A percentile compares a stretch with the other conserved stretches of the same genome.
phyloP scores from a whole-genome alignment of 2,797 vertebrate genomes.

The Typhlichthys eigenmanni region DNA sequence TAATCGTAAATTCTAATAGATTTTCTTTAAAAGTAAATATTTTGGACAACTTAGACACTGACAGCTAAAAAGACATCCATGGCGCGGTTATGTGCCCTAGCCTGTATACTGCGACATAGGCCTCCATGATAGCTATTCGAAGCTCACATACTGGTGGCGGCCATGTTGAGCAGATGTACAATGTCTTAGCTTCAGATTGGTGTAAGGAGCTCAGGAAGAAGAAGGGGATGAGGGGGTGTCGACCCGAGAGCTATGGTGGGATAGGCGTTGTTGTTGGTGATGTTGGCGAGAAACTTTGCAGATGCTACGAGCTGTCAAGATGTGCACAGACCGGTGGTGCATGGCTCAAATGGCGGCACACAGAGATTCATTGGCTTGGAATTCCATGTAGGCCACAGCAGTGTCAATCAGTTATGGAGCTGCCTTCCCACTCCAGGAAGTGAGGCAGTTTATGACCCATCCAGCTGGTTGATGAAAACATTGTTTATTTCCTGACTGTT shows the following conservation, averaged over 20 bases:
- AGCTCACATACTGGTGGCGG: constrained; percentile 60
- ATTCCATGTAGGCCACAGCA: constrained; percentile 53
- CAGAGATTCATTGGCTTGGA: constrained; percentile 61
- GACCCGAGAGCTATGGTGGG: constrained; percentile 33
- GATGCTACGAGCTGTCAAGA: constrained; percentile 47
- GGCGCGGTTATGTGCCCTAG: constrained; percentile 4
- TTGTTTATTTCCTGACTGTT: not conserved
- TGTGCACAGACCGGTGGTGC: constrained; percentile 38
- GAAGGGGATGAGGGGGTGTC: constrained; percentile 47
- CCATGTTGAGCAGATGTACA: constrained; percentile 74
- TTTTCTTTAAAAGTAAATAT: not conserved
- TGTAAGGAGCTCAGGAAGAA: constrained; percentile 49
- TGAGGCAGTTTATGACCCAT: not conserved
- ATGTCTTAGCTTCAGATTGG: constrained; percentile 67
- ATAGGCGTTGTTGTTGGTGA: constrained; percentile 14
- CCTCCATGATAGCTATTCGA: constrained; percentile 35
- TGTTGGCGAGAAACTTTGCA: constrained; percentile 55
- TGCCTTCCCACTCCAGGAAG: constrained; percentile 32
- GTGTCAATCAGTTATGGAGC: constrained; percentile 30
- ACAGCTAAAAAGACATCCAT: not conserved
- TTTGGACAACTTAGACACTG: not conserved
- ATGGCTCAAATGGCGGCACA: constrained; percentile 47
- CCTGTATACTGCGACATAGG: constrained; percentile 23
- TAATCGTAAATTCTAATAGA: not conserved
- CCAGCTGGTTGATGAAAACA: not conserved